These are phyloP conservation scores for Paramormyrops hopkinsi DNA, from an alignment of 2,797 vertebrate species.

Conservation along the genomic window DNA sequence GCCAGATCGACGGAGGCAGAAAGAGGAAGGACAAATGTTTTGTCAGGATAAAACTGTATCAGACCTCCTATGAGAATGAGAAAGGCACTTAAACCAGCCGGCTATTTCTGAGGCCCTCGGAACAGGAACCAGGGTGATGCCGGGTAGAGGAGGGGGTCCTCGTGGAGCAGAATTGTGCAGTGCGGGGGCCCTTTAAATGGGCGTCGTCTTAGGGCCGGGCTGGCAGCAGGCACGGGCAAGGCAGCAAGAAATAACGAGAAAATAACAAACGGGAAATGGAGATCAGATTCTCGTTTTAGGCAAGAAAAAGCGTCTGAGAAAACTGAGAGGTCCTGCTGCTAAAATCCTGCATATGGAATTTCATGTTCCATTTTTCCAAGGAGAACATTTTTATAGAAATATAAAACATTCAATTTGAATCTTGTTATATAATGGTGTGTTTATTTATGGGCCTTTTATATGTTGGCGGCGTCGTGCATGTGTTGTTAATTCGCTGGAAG, in stretches of 20 bases:
- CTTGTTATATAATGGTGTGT: neutral
- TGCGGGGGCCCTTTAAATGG: constrained; percentile 20
- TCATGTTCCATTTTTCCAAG: neutral
- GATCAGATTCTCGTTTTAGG: constrained; percentile 1
- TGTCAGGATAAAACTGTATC: constrained; percentile 46
- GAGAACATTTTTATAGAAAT: neutral
- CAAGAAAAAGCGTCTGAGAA: neutral
- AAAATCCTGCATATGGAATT: neutral
- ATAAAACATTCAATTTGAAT: constrained; percentile 1
- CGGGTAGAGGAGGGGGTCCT: constrained; percentile 31
- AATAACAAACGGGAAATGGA: constrained; percentile 24
- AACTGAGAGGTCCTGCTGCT: neutral
- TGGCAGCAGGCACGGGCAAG: neutral
- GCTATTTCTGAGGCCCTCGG: constrained; percentile 34
- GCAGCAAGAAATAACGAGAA: neutral
- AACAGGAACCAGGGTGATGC: constrained; percentile 37
- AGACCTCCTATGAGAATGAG: constrained; percentile 36
- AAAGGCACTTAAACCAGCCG: constrained; percentile 41
- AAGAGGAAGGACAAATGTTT: constrained; percentile 50
- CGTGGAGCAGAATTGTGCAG: constrained; percentile 27
- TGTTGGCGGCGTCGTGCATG: neutral
- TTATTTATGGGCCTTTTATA: neutral
- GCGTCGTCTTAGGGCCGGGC: constrained; percentile 17
- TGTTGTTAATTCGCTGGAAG: neutral
- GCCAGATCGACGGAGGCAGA: constrained; percentile 37